Evolutionary conservation across 37 sponge, comb jelly and placozoan genomes (phyloP).

Genomic region (Hexactinellida sp.): DNA sequence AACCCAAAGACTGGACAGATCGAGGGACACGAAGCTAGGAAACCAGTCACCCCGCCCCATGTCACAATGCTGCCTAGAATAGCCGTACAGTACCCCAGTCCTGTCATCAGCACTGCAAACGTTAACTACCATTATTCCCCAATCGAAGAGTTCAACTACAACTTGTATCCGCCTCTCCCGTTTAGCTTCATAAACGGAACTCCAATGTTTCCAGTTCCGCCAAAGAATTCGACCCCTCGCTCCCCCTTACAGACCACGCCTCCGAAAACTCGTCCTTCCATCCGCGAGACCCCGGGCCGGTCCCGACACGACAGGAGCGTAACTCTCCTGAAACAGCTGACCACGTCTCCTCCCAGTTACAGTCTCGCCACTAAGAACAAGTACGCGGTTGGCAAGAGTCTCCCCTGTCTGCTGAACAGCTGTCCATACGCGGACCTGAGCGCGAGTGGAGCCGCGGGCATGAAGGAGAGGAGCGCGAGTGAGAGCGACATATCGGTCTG

Average conservation of each 20-base stretch:
- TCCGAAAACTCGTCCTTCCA: not conserved
- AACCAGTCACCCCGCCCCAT: not conserved
- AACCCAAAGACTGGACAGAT: conserved; percentile 3
- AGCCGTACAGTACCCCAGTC: not conserved
- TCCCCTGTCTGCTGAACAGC: not conserved
- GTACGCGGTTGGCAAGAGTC: not conserved
- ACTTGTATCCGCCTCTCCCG: not conserved
- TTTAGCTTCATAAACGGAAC: not conserved
- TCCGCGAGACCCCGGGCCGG: not conserved
- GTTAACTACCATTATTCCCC: not conserved
- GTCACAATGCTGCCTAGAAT: not conserved
- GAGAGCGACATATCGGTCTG: not conserved
- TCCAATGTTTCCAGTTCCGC: not conserved
- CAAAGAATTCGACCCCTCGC: not conserved
- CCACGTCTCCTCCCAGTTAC: not conserved
- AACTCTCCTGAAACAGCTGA: not conserved
- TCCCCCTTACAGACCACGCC: not conserved
- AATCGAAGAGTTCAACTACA: not conserved
- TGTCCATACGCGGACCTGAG: not conserved
- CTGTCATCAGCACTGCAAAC: not conserved
- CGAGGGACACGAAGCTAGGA: not conserved
- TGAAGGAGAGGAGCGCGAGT: conserved; percentile 1
- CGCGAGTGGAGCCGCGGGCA: not conserved
- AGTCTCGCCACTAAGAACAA: not conserved
- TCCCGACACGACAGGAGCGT: not conserved